Conservation (phyloP, 2,113 vertebrate species). For the Phyllopteryx taeniolatus region DNA sequence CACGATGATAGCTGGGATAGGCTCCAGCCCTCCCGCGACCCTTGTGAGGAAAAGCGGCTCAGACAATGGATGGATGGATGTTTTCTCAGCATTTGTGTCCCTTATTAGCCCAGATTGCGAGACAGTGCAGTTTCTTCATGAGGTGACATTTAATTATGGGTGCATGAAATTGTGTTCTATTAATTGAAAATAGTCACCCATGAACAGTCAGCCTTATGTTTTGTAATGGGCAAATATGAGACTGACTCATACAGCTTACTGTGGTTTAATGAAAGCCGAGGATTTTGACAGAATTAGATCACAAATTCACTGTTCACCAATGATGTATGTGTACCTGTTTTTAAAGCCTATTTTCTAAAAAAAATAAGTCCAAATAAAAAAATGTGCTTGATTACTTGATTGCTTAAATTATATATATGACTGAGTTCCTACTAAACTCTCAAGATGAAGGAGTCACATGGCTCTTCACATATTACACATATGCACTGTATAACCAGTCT, state of each 20-base stretch:
- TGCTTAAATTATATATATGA: neutral
- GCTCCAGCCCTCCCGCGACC: too few species aligned
- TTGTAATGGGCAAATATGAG: slow-evolving; percentile 4
- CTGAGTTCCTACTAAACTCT: neutral
- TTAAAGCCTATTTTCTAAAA: neutral
- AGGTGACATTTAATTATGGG: slow-evolving; percentile 62
- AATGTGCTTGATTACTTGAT: neutral
- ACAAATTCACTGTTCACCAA: neutral
- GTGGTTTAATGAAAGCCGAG: neutral
- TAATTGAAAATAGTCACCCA: slow-evolving; percentile 43
- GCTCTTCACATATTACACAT: neutral
- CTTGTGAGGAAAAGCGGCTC: too few species aligned
- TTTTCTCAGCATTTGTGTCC: slow-evolving; percentile 63
- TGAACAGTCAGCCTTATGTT: slow-evolving; percentile 10
- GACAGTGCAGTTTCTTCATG: slow-evolving; percentile 56
- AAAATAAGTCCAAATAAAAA: neutral
- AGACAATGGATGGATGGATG: slow-evolving; percentile 2
- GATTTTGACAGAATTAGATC: neutral
- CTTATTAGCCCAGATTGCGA: slow-evolving; percentile 56
- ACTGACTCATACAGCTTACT: slow-evolving; percentile 9
- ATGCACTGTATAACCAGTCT: neutral
- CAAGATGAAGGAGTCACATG: neutral
- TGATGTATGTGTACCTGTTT: neutral
- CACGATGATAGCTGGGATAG: too few species aligned
- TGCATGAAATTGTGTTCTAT: slow-evolving; percentile 51